phyloP scores from a whole-genome alignment of 2,888 invertebrate genomes.

The Erannis defoliaria region DNA sequence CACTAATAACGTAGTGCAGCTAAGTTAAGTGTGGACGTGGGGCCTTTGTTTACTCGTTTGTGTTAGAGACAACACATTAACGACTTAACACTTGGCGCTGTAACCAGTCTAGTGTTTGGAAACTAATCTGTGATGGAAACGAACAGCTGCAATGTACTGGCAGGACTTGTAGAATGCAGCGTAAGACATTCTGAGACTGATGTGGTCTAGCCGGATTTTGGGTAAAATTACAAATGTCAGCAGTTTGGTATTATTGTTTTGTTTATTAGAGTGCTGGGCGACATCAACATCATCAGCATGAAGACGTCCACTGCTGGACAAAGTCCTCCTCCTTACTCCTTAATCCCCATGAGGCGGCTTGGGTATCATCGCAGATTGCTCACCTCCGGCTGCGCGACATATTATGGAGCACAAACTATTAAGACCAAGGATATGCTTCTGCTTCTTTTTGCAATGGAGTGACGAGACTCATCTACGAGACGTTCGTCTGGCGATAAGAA shows the following conservation, averaged over 20 bases:
- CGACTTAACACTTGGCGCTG: conserved; percentile 27
- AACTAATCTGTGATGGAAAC: conserved; percentile 19
- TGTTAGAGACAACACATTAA: conserved; percentile 43
- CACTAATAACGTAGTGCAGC: not conserved
- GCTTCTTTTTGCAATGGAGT: no score
- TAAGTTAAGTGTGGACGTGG: conserved; percentile 23
- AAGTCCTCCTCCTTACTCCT: no score
- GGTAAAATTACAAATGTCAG: not conserved
- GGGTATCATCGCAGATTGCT: no score
- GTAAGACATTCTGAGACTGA: not conserved
- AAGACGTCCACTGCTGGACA: no score
- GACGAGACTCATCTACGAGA: no score
- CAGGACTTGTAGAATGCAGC: conserved; percentile 14
- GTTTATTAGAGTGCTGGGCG: no score
- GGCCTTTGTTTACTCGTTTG: conserved; percentile 42
- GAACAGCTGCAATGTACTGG: conserved; percentile 1
- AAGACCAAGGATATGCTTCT: no score
- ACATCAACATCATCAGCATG: no score
- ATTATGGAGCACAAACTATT: no score
- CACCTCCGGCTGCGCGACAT: no score
- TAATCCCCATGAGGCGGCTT: no score
- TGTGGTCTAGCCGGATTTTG: not conserved
- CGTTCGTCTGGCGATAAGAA: no score
- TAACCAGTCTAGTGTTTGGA: conserved; percentile 17
- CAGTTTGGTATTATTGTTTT: not conserved